Evolutionary conservation across 2,888 invertebrate species (phyloP), one percentile per base, ranked within the genome.

Genomic region (Odontomyia ornata): DNA sequence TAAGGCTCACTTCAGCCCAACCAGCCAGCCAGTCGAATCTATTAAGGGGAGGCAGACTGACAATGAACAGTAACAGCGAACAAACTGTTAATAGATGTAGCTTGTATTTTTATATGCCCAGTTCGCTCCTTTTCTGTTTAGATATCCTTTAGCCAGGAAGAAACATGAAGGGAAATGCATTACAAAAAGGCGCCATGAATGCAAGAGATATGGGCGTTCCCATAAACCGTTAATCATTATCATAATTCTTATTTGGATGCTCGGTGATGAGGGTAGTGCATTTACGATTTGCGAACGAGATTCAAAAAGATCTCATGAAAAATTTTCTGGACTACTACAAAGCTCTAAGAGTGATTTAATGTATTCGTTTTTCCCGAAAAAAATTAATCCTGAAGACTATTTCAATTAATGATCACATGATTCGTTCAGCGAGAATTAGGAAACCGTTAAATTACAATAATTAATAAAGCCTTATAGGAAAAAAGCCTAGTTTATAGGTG

Each of bases 151-250:
- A 3, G 64, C 15, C 30, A n/a, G 64, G 11, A 25, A 4, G 11
- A 28, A 25, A 28, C 15, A 64, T 25, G 30, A n/a, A 15, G n/a
- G 64, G 15, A 30, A 30, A 47, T 47, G 36, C 28, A 15, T 15
- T 47, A 23, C 21, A 11, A 15, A n/a, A 3, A 52, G 28, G 52
- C 71, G 52, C 52, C 71, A 27, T 75, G 75, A 64, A 75, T 75
- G 75, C 62, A 18, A 64, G 64, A 60, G 47, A 52, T 75, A 62
- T 75, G 75, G 79, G 79, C 79, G 79, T 79, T 76, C n/a, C 77
- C 46, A 21, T 27, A 60, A 65, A 60, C 75, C 79, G 77, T 79
- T 79, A 79, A 79, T 79, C 79, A 79, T 76, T 76, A 56, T 77
- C 77, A 77, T 79, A 79, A 79, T 77, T 76, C 64, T 79, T 77